Percentiles rank a stretch among this genome's conserved stretches.
These are phyloP conservation scores for Thomomys bottae DNA, from an alignment of 2,113 vertebrate species.

Conservation along the genomic window DNA sequence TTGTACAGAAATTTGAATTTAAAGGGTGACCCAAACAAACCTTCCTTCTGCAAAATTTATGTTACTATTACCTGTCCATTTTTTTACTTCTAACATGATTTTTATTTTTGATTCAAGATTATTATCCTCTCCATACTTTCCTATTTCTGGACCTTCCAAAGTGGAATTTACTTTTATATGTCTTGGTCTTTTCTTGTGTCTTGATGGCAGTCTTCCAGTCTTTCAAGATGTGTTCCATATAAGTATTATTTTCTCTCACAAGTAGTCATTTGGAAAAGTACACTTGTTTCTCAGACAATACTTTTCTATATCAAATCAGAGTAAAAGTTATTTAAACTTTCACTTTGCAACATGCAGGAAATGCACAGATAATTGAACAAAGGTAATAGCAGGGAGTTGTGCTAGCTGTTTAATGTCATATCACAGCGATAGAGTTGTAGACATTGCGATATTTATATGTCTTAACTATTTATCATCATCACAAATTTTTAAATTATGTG, in stretches of 20 bases:
- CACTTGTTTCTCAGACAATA: not conserved
- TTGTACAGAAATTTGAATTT: not conserved
- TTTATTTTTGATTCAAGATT: too few species aligned
- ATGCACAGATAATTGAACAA: not conserved
- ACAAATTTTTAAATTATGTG: not conserved
- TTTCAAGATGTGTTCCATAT: not conserved
- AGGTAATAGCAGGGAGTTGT: not conserved
- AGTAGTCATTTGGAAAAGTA: not conserved
- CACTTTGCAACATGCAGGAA: not conserved
- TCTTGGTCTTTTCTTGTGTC: not conserved
- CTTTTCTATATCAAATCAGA: not conserved
- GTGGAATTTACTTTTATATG: not conserved
- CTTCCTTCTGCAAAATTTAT: not conserved
- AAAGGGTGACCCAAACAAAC: not conserved
- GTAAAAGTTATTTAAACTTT: not conserved
- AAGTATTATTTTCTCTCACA: not conserved
- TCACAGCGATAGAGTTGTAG: not conserved
- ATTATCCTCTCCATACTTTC: too few species aligned
- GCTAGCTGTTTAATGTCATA: not conserved
- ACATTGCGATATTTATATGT: not conserved
- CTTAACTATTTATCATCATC: not conserved
- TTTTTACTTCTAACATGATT: too few species aligned
- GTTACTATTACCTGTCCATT: too few species aligned
- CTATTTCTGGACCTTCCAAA: not conserved
- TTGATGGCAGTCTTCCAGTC: accelerated